These are phyloP conservation scores for Dicrostonyx torquatus DNA, from an alignment of 2,797 vertebrate genomes.

Conservation along the genomic window DNA sequence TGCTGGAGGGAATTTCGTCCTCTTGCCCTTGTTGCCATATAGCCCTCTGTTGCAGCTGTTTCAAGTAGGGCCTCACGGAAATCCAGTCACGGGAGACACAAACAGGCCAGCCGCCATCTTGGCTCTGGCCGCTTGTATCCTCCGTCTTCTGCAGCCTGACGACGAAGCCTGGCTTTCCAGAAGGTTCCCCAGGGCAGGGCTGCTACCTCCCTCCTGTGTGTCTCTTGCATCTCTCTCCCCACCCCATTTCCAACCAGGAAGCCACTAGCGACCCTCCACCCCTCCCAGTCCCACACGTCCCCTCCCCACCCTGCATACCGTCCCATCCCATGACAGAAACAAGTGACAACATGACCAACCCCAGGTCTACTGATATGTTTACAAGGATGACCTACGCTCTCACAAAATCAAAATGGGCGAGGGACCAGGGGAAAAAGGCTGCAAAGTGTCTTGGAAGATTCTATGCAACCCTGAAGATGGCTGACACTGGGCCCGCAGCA, in stretches of 20 bases:
- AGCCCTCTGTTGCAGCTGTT: slow-evolving; percentile 5
- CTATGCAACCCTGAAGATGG: slow-evolving; percentile 81
- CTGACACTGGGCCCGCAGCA: slow-evolving; percentile 88
- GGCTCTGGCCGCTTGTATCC: slow-evolving; percentile 71
- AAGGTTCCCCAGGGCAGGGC: slow-evolving; percentile 48
- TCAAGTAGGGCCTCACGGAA: slow-evolving; percentile 13
- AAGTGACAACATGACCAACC: slow-evolving; percentile 85
- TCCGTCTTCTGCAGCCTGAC: neutral
- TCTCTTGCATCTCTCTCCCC: neutral
- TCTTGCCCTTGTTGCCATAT: neutral
- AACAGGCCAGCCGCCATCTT: slow-evolving; percentile 42
- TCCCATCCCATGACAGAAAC: slow-evolving; percentile 81
- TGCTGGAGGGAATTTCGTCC: slow-evolving; percentile 66
- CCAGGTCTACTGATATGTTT: slow-evolving; percentile 86
- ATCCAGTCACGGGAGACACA: neutral
- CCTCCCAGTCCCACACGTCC: neutral
- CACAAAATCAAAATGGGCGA: slow-evolving; percentile 86
- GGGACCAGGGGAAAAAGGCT: slow-evolving; percentile 77
- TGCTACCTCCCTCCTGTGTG: slow-evolving; percentile 28
- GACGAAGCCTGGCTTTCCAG: neutral
- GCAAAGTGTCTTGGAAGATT: slow-evolving; percentile 84
- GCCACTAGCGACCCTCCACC: neutral
- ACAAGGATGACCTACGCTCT: slow-evolving; percentile 88
- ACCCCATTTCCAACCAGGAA: slow-evolving; percentile 54
- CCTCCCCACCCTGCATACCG: slow-evolving; percentile 58